These are phyloP conservation scores for Silurus aristotelis DNA, from an alignment of 2,797 vertebrate genomes.

Conservation along the genomic window DNA sequence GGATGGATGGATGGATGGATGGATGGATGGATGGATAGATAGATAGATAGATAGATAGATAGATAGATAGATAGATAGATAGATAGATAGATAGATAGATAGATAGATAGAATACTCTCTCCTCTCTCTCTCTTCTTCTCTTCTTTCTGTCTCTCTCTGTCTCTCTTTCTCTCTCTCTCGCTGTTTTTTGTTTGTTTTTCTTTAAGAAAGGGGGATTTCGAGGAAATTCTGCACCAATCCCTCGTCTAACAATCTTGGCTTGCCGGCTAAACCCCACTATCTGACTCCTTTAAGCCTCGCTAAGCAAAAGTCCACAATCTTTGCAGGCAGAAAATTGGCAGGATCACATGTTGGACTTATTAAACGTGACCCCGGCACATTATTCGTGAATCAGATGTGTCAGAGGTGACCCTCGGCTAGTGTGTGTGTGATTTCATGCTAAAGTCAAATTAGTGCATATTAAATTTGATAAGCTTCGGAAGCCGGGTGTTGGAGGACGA, in stretches of 20 bases:
- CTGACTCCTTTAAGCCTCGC: conserved; percentile 13
- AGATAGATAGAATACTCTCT: too few species aligned
- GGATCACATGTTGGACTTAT: not conserved
- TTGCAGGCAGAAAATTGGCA: conserved; percentile 12
- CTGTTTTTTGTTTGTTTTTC: conserved; percentile 26
- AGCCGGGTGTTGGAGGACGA: too few species aligned
- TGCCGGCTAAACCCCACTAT: conserved; percentile 19
- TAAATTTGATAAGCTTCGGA: not conserved
- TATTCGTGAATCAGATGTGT: not conserved
- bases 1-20: too few species aligned
- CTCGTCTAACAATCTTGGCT: conserved; percentile 26
- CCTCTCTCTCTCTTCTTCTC: too few species aligned
- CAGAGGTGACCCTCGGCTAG: not conserved
- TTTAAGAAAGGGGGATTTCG: conserved; percentile 13
- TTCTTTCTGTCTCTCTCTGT: not conserved
- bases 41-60: too few species aligned
- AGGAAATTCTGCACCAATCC: conserved; percentile 13
- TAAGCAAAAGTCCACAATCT: conserved; percentile 25
- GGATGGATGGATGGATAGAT: too few species aligned
- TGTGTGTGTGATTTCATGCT: not conserved
- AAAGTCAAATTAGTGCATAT: not conserved
- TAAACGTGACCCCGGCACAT: not conserved
- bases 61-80: too few species aligned
- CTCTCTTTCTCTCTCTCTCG: not conserved
- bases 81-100: too few species aligned